phyloP scores from a whole-genome alignment of 1,140 invertebrate species.

The Drosophila cardini region DNA sequence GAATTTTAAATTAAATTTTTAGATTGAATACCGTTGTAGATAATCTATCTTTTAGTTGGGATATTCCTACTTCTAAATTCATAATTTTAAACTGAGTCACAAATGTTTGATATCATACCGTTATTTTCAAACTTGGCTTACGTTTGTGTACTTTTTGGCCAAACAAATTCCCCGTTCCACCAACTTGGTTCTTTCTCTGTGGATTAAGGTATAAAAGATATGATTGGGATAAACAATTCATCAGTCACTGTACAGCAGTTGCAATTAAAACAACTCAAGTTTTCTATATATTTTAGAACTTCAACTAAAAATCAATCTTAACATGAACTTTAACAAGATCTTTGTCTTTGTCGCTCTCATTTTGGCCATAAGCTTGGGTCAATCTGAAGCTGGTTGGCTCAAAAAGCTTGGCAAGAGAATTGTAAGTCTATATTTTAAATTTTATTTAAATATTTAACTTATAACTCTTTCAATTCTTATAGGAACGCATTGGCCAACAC shows the following conservation, averaged over 20 bases:
- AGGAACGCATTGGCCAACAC: constrained; percentile 79
- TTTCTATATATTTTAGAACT: neutral
- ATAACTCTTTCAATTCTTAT: neutral
- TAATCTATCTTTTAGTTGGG: neutral
- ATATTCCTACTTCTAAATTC: neutral
- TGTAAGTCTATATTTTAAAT: constrained; percentile 63
- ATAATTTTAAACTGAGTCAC: neutral
- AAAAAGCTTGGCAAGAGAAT: constrained; percentile 75
- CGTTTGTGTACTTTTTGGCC: constrained; percentile 12
- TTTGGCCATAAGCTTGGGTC: constrained; percentile 65
- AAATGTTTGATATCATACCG: neutral
- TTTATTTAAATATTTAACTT: too few relatives aligned
- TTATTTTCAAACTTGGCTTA: neutral
- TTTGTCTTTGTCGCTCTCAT: constrained; percentile 72
- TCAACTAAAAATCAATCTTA: constrained; percentile 9
- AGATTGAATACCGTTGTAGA: neutral
- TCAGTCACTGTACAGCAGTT: constrained; percentile 31
- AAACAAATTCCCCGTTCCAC: constrained; percentile 39
- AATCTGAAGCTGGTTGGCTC: constrained; percentile 71
- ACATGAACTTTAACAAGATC: constrained; percentile 79
- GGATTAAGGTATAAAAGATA: constrained; percentile 45
- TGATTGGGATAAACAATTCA: constrained; percentile 3
- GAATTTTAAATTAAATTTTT: neutral
- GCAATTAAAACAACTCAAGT: constrained; percentile 6
- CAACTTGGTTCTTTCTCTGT: neutral